Evolutionary conservation across 2,113 vertebrate genomes (phyloP).

Genomic region (Cathartes aura): DNA sequence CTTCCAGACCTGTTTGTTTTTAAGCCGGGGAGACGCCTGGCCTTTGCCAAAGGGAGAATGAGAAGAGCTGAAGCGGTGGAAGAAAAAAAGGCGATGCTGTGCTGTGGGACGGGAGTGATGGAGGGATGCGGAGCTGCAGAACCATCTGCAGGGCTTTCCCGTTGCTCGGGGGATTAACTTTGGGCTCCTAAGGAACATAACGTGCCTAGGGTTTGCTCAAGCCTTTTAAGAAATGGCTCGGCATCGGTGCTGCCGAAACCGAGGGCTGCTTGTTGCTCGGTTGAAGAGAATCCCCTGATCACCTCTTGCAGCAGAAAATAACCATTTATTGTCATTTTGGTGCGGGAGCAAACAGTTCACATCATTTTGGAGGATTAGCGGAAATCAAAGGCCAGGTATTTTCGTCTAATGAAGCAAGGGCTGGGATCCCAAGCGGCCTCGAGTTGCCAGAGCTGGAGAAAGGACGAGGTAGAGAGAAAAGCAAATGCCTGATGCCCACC

Average conservation of each 20-base stretch:
- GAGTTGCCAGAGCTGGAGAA: background rate
- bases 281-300: background rate
- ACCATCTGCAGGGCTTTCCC: background rate
- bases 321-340: background rate
- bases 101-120: background rate
- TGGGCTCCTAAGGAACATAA: fast-evolving
- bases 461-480: background rate
- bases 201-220: background rate
- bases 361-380: fast-evolving
- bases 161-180: fast-evolving
- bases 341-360: fast-evolving
- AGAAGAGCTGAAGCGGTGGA: fast-evolving
- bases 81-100: background rate
- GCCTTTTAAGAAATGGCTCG: background rate
- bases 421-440: background rate
- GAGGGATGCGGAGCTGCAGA: background rate
- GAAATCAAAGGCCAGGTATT: background rate
- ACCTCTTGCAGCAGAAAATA: fast-evolving
- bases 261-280: background rate
- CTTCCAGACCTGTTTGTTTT: background rate
- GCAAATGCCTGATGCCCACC: background rate
- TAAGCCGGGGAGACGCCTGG: background rate
- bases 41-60: background rate
- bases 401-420: background rate
- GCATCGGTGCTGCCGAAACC: fast-evolving